These are phyloP conservation scores for Spheniscus mendiculus DNA, from an alignment of 2,113 vertebrate genomes.

Conservation along the genomic window DNA sequence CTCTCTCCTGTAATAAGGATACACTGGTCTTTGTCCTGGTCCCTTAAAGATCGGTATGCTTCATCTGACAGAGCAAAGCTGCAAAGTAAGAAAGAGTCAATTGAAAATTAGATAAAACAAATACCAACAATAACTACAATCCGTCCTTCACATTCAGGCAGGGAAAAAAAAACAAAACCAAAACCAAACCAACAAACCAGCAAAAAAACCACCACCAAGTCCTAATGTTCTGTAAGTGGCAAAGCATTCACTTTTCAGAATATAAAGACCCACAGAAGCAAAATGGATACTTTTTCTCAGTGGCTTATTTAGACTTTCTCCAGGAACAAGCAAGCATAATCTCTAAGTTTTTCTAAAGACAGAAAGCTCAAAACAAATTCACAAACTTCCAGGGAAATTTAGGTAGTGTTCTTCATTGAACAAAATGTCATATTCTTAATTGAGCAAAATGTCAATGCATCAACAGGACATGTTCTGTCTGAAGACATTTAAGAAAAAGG, in stretches of 20 bases:
- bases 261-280: background rate
- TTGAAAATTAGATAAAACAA: background rate
- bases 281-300: background rate
- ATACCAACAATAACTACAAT: background rate
- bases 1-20: slow-evolving; percentile 99
- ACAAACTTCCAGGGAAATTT: background rate
- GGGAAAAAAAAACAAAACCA: background rate
- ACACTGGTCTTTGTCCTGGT: slow-evolving; percentile 98
- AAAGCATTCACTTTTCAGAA: background rate
- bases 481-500: background rate
- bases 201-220: background rate
- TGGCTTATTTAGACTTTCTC: background rate
- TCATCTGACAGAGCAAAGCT: slow-evolving; percentile 97
- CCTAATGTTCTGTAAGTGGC: background rate
- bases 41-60: slow-evolving; percentile 95
- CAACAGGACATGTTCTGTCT: background rate
- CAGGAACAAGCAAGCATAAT: background rate
- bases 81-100: slow-evolving; percentile 38
- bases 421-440: background rate
- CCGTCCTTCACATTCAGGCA: background rate
- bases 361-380: background rate
- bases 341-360: background rate
- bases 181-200: background rate
- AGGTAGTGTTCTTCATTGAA: background rate
- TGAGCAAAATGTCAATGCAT: background rate